Evolutionary conservation across 2,888 invertebrate species (phyloP).

Genomic region (Orthonychiurus folsomi): DNA sequence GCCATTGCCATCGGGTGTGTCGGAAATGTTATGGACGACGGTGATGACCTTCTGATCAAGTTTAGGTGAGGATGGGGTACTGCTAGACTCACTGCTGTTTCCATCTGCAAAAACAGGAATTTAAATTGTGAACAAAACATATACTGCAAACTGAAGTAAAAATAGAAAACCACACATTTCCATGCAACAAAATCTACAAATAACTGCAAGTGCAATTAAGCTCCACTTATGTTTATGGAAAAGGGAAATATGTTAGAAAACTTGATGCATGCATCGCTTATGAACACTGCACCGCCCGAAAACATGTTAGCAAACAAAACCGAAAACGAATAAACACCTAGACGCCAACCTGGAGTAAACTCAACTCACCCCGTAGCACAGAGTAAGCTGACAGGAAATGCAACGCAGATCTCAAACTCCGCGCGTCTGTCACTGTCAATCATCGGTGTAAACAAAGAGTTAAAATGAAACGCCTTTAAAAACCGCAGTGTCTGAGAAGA

Average conservation of each 20-base stretch:
- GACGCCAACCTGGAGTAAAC: conserved; percentile 9
- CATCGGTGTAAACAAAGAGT: too few relatives aligned
- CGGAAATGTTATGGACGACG: neutral
- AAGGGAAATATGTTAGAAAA: too few relatives aligned
- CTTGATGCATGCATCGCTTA: too few relatives aligned
- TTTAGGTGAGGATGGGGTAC: conserved; percentile 43
- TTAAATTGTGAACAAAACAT: neutral
- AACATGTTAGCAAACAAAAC: too few relatives aligned
- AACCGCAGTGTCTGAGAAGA: too few relatives aligned
- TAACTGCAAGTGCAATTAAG: too few relatives aligned
- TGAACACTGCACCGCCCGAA: too few relatives aligned
- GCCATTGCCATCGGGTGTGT: neutral
- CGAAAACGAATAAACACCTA: neutral
- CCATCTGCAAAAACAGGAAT: conserved; percentile 29
- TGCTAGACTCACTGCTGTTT: conserved; percentile 41
- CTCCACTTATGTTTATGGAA: too few relatives aligned
- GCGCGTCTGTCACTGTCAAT: conserved; percentile 25
- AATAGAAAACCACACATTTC: neutral
- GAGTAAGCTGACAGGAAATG: conserved; percentile 38
- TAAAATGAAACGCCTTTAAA: too few relatives aligned
- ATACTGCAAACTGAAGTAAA: neutral
- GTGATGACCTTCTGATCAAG: conserved; percentile 28
- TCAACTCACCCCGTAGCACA: conserved; percentile 35
- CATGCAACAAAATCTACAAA: conserved; percentile 16
- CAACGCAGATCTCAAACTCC: conserved; percentile 39